phyloP scores from a whole-genome alignment of 1,140 invertebrate genomes.

The Schlechtendalia chinensis region DNA sequence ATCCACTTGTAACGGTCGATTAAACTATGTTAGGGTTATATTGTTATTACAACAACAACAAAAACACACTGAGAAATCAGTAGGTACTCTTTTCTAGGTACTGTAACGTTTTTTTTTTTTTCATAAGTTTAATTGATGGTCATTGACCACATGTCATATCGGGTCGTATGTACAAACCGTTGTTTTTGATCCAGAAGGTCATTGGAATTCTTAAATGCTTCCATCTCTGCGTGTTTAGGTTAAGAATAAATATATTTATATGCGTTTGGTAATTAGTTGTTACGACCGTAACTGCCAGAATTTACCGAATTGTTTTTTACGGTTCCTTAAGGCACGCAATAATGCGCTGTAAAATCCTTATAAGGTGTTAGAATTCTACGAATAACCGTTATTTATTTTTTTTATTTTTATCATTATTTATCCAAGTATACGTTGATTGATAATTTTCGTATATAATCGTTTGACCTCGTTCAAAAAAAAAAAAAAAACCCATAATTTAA shows the following conservation, averaged over 20 bases:
- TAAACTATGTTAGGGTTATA: neutral
- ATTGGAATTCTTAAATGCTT: neutral
- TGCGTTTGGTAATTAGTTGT: neutral
- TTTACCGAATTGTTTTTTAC: neutral
- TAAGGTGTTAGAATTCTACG: conserved; percentile 17
- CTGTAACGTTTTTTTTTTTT: neutral
- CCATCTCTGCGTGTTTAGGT: neutral
- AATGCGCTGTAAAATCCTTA: neutral
- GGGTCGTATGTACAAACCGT: neutral
- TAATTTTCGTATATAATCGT: neutral
- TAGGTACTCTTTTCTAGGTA: neutral
- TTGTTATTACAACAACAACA: neutral
- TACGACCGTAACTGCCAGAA: neutral
- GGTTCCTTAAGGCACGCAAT: neutral
- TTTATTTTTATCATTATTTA: too few relatives aligned
- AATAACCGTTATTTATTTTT: conserved; percentile 22
- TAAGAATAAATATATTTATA: conserved; percentile 8
- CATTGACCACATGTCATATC: conserved; percentile 8
- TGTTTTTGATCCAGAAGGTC: conserved; percentile 18
- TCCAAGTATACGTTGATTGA: neutral
- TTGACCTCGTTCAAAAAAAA: conserved; percentile 10
- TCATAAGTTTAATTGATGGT: neutral
- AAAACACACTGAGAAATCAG: neutral
- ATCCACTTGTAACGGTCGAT: neutral
- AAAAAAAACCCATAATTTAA: neutral